phyloP scores from a whole-genome alignment of 2,797 vertebrate genomes.

The Anableps anableps region DNA sequence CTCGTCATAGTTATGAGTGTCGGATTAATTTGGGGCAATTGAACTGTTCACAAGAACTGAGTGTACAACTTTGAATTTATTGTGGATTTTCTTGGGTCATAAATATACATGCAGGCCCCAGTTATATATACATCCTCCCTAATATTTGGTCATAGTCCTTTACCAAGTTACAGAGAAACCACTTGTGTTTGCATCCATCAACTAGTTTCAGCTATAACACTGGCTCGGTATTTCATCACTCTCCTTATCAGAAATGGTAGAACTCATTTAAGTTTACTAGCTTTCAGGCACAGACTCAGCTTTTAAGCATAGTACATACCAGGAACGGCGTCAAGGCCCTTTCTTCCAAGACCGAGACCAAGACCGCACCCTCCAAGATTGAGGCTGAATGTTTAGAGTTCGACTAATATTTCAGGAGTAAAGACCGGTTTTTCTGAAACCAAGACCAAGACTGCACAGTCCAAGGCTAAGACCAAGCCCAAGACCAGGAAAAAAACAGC shows the following conservation, averaged over 20 bases:
- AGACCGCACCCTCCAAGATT: too few species aligned
- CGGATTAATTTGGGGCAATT: neutral
- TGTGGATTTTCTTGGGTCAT: neutral
- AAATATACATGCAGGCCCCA: neutral
- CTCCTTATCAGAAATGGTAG: neutral
- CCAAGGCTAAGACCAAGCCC: too few species aligned
- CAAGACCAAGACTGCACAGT: too few species aligned
- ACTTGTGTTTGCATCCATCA: too few species aligned
- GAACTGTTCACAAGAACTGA: neutral
- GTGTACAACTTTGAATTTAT: neutral
- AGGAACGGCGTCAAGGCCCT: too few species aligned
- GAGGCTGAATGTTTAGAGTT: too few species aligned
- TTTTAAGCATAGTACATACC: neutral
- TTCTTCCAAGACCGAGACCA: too few species aligned
- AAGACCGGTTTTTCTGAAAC: too few species aligned
- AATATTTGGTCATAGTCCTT: neutral
- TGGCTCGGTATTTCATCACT: neutral
- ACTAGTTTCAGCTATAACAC: neutral
- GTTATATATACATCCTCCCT: neutral
- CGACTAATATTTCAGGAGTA: too few species aligned
- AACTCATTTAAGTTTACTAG: neutral
- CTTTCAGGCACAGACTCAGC: neutral
- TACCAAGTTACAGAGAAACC: neutral
- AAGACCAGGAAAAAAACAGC: too few species aligned
- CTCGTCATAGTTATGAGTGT: neutral